Evolutionary conservation across 1,140 invertebrate species (phyloP), one percentile per base, ranked within the genome.

Genomic region (Adoxophyes honmai): DNA sequence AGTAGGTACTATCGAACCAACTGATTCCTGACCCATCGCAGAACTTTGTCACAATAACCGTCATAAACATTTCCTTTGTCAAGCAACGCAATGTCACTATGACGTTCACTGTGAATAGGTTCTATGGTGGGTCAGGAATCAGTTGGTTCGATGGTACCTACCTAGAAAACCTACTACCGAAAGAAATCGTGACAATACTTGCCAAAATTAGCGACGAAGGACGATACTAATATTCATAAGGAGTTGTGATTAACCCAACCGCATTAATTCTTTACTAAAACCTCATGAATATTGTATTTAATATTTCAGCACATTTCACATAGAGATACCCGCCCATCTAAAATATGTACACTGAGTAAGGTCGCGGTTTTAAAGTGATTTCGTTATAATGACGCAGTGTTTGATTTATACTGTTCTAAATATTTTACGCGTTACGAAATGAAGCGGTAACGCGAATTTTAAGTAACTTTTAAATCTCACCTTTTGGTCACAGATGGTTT

Each of bases 391-490:
- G 48, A 39, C 48, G 54, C 35, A 21, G 34, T 37, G n/a, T 38
- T 35, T 42, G 18, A 62, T 62, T 58, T 37, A 58, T 52, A 59
- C 39, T 55, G 61, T 59, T 55, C 53, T 42, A 55, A 34, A 63
- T 63, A 48, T 21, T 21, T 28, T 6, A 33, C 2, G 15, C 5
- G 39, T 48, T 48, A 48, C 18, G 18, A 13, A 48, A 48, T 28
- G 18, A 28, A n/a, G 42, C 21, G 34, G 34, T 36, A 9, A 36
- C 21, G 21, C 34, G n/a, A 7, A 28, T 11, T 48, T 28, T 13
- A 13, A 28, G 21, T n/a, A 1, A 44, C 7, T 10, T 44, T 44
- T 21, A 28, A 44, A 44, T 21, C n/a, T 42, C 9, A 7, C 1
- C 11, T 14, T 39, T 39, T 42, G 15, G 39, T 42, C 9, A 10